phyloP scores from a whole-genome alignment of 1,140 invertebrate genomes.

The Drosophila tani region DNA sequence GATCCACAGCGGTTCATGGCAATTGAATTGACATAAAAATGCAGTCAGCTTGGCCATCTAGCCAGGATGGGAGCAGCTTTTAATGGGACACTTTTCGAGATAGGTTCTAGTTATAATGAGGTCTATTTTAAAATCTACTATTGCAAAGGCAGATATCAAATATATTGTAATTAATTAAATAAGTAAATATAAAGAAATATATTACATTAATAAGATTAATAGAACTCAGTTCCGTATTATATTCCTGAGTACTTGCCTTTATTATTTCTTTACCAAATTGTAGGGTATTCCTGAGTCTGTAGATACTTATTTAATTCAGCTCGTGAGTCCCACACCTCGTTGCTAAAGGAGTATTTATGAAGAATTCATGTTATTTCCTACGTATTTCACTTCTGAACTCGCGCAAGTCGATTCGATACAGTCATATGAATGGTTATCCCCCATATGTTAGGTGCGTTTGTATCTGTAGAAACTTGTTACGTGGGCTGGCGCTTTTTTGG shows the following conservation, averaged over 20 bases:
- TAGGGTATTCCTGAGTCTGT: background rate
- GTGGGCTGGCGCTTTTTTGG: constrained; percentile 35
- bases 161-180: background rate
- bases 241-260: too few relatives aligned
- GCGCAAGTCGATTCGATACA: constrained; percentile 40
- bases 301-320: background rate
- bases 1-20: constrained; percentile 16
- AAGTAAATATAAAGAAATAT: background rate
- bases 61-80: constrained; percentile 7
- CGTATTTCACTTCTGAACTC: constrained; percentile 27
- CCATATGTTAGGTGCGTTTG: constrained; percentile 6
- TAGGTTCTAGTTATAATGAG: background rate
- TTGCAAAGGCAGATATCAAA: too few relatives aligned
- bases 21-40: constrained; percentile 55
- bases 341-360: constrained; percentile 37
- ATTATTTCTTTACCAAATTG: background rate
- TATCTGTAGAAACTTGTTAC: constrained; percentile 35
- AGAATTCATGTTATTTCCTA: constrained; percentile 45
- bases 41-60: constrained; percentile 31
- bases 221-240: too few relatives aligned
- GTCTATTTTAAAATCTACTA: background rate
- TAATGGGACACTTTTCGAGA: background rate
- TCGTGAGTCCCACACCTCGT: constrained; percentile 24
- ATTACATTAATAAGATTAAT: background rate
- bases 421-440: constrained; percentile 7